Evolutionary conservation across 1,140 invertebrate species (phyloP).

Genomic region (Mesaphorura yosii): DNA sequence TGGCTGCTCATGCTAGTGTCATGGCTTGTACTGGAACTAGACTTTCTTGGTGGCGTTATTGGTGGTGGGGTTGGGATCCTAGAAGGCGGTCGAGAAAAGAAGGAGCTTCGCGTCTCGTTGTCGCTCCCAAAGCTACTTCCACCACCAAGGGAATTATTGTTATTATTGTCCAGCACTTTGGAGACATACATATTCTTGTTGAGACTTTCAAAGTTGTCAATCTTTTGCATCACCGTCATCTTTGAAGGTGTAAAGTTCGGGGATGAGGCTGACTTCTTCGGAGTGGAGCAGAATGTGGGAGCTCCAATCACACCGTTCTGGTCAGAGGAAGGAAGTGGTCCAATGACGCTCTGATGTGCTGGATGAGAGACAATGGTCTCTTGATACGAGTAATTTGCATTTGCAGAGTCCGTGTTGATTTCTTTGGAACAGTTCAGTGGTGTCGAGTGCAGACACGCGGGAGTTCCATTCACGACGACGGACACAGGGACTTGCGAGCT

Average conservation of each 20-base stretch:
- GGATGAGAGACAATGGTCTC: slow-evolving; percentile 13
- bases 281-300: slow-evolving; percentile 27
- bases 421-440: no score
- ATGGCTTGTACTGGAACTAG: no score
- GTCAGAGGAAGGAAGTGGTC: neutral
- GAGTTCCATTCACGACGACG: neutral
- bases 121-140: neutral
- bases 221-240: slow-evolving; percentile 21
- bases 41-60: neutral
- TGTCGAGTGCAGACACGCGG: neutral
- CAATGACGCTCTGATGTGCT: neutral
- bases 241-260: neutral
- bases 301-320: slow-evolving; percentile 12
- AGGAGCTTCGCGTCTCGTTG: neutral
- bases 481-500: neutral
- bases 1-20: neutral
- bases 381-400: slow-evolving; percentile 8
- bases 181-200: slow-evolving; percentile 31
- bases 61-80: neutral
- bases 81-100: neutral
- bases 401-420: no score
- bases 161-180: slow-evolving; percentile 16
- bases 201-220: slow-evolving; percentile 30
- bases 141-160: slow-evolving; percentile 19
- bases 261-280: slow-evolving; percentile 1